A percentile compares a stretch with the other conserved stretches of the same genome.
Conservation (phyloP, 92 coral and sea anemone genomes). For the Umimayanthus kanabou region DNA sequence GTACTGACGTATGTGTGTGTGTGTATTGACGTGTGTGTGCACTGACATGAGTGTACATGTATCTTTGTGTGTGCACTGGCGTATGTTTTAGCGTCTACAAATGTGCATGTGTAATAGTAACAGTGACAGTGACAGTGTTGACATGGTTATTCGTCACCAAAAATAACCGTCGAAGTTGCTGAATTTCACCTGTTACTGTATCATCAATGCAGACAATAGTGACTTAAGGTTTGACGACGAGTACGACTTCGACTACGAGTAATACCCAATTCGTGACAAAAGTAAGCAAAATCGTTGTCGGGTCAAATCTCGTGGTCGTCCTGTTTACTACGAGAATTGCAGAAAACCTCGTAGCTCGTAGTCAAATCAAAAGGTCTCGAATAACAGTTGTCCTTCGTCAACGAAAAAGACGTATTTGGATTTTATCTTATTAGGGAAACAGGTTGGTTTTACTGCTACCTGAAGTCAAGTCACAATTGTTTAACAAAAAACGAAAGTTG, state of each 20-base stretch:
- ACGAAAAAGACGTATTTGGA: too few relatives aligned
- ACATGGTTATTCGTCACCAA: background rate
- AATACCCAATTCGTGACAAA: too few relatives aligned
- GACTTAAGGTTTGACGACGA: too few relatives aligned
- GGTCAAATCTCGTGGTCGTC: too few relatives aligned
- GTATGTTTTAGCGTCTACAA: background rate
- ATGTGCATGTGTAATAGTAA: background rate
- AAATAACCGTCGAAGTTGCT: background rate
- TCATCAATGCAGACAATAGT: background rate
- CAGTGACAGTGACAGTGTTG: background rate
- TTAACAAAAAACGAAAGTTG: background rate
- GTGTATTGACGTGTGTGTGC: background rate
- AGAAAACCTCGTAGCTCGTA: too few relatives aligned
- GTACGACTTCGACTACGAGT: too few relatives aligned
- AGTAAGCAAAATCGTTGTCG: too few relatives aligned
- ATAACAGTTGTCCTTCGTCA: background rate
- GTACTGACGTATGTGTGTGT: background rate
- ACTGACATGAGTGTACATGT: background rate
- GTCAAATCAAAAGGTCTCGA: too few relatives aligned
- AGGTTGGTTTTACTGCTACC: background rate
- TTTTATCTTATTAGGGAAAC: too few relatives aligned
- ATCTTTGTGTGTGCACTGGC: background rate
- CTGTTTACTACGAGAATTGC: too few relatives aligned
- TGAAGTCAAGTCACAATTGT: background rate
- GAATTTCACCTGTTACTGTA: background rate